phyloP scores from a whole-genome alignment of 2,797 vertebrate species.

The Carapus acus region DNA sequence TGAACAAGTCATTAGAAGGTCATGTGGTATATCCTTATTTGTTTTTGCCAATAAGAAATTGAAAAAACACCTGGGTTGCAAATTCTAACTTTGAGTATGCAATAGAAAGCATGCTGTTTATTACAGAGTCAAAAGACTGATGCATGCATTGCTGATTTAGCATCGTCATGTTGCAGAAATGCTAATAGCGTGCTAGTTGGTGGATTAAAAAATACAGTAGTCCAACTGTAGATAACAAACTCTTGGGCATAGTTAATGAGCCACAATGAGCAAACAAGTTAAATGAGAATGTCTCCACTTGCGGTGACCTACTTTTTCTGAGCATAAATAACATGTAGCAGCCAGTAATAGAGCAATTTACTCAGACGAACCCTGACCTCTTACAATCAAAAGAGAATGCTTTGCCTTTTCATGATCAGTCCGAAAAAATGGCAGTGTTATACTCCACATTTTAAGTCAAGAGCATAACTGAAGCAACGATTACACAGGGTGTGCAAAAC shows the following conservation, averaged over 20 bases:
- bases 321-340: not conserved
- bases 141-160: not conserved
- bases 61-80: too few species aligned
- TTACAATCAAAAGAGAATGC: conserved; percentile 6
- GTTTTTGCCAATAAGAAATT: not conserved
- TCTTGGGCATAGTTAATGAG: not conserved
- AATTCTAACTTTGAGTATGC: conserved; percentile 19
- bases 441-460: conserved; percentile 30
- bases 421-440: conserved; percentile 1
- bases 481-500: conserved; percentile 21
- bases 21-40: not conserved
- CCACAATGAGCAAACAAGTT: not conserved
- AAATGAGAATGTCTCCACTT: not conserved
- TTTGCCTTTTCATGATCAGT: not conserved
- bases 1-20: conserved; percentile 27
- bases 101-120: conserved; percentile 8
- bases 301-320: conserved; percentile 15
- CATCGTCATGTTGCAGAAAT: not conserved
- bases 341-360: not conserved
- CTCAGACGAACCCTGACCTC: conserved; percentile 7
- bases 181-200: not conserved
- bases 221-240: conserved; percentile 11
- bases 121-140: not conserved
- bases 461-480: conserved; percentile 18
- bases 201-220: not conserved